phyloP scores from a whole-genome alignment of 2,888 invertebrate species.

The Nudaria mundana region DNA sequence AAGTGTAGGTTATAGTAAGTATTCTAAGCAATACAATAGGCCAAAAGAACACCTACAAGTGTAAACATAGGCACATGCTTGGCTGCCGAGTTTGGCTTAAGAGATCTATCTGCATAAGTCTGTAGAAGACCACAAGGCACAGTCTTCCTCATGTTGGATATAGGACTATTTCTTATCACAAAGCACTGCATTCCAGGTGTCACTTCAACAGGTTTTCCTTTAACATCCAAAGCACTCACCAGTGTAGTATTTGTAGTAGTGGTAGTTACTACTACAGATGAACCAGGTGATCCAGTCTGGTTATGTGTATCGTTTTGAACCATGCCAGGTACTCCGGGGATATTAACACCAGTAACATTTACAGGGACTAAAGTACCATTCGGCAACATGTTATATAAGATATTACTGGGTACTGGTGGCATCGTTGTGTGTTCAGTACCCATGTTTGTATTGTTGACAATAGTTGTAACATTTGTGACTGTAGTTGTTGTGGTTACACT shows the following conservation, averaged over 20 bases:
- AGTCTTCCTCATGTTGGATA: conserved; percentile 50
- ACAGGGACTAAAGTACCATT: conserved; percentile 60
- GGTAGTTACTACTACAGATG: conserved; percentile 5
- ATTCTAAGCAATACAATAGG: conserved; percentile 35
- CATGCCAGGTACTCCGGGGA: conserved; percentile 8
- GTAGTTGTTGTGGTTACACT: conserved; percentile 52
- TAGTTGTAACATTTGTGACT: conserved; percentile 63
- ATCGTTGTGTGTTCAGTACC: conserved; percentile 25
- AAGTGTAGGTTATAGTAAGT: conserved; percentile 16
- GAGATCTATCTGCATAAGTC: conserved; percentile 60
- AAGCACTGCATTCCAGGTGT: conserved; percentile 69
- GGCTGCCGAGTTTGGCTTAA: conserved; percentile 54
- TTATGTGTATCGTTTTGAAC: conserved; percentile 11
- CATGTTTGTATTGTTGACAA: conserved; percentile 48
- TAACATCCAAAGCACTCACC: conserved; percentile 65
- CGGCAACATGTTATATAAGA: conserved; percentile 50
- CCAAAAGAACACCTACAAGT: conserved; percentile 43
- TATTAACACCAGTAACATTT: conserved; percentile 28
- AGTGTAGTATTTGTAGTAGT: conserved; percentile 54
- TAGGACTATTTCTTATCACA: conserved; percentile 50
- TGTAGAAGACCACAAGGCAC: conserved; percentile 65
- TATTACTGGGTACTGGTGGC: conserved; percentile 27
- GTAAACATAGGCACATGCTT: conserved; percentile 52
- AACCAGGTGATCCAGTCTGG: background rate
- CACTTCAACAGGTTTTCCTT: conserved; percentile 61